phyloP scores from a whole-genome alignment of 2,888 invertebrate genomes.

The Cryptocephalus moraei region DNA sequence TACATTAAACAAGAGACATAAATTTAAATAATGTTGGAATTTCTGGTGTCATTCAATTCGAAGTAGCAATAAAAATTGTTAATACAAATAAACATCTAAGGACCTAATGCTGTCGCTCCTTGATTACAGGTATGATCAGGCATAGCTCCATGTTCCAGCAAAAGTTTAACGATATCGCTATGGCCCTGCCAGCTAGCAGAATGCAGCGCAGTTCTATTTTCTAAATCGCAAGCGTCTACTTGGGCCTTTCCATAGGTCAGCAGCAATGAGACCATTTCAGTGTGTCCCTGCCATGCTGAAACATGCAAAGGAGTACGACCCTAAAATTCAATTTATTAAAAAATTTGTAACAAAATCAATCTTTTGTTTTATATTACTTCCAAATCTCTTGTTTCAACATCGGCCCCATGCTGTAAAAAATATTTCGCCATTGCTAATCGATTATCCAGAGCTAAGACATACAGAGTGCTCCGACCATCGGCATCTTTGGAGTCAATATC shows the following conservation, averaged over 20 bases:
- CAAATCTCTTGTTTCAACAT: constrained; percentile 78
- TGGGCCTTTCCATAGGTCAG: constrained; percentile 69
- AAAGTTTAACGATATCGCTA: constrained; percentile 66
- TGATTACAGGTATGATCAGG: constrained; percentile 90
- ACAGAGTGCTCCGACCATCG: constrained; percentile 84
- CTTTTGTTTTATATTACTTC: constrained; percentile 45
- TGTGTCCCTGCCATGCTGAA: constrained; percentile 89
- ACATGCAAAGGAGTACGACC: constrained; percentile 85
- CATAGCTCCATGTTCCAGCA: constrained; percentile 69
- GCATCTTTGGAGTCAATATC: constrained; percentile 85
- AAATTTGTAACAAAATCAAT: background rate
- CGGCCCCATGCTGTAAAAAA: constrained; percentile 67
- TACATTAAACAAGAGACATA: too few relatives aligned
- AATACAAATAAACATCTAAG: constrained; percentile 6
- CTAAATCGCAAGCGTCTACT: constrained; percentile 81
- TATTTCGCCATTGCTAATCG: constrained; percentile 74
- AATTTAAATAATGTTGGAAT: too few relatives aligned
- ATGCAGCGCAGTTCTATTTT: constrained; percentile 82
- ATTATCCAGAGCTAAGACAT: constrained; percentile 83
- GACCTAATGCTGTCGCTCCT: constrained; percentile 85
- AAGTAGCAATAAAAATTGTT: too few relatives aligned
- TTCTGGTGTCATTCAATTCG: too few relatives aligned
- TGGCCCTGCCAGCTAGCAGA: constrained; percentile 96
- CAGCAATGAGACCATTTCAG: constrained; percentile 81
- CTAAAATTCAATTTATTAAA: constrained; percentile 29